Base-by-base conservation (phyloP, 2,888 invertebrate species). In the Alloplasta piceator region DNA sequence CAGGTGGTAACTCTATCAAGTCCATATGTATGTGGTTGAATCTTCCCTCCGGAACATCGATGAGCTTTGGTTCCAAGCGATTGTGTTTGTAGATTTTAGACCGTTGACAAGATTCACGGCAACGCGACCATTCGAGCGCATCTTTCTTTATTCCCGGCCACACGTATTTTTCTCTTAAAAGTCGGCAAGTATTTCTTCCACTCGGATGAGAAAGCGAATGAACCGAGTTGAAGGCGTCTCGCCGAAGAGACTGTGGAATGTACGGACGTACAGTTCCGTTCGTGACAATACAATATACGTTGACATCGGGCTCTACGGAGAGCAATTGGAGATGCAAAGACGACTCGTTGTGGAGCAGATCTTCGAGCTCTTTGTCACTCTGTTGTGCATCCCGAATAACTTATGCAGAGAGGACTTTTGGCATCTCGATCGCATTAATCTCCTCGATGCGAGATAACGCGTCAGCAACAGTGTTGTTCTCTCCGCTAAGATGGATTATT, bases 41-140 rank as follows among this genome's bases (percentile, higher is more conserved):
- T n/a, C n/a, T n/a, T n/a, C n/a, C n/a, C n/a, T n/a, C n/a, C n/a
- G n/a, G n/a, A n/a, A n/a, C n/a, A n/a, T n/a, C n/a, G n/a, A n/a
- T n/a, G n/a, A n/a, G n/a, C n/a, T n/a, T n/a, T n/a, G n/a, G n/a
- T n/a, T n/a, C n/a, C n/a, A n/a, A n/a, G n/a, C n/a, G n/a, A n/a
- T n/a, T n/a, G n/a, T n/a, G n/a, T n/a, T n/a, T n/a, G n/a, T 82
- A 66, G 1, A 90, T 70, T 74, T 91, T 91, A 4, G 85, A 58
- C 12, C 81, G 74, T 77, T 92, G 91, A 73, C 90, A 91, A 0
- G 82, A 56, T 0, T 86, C n/a, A 77, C 90, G 91, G 1, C 82
- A 70, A 10, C 84, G 78, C 0, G 87, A 80, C 88, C 89, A 91
- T 4, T 75, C n/a, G 5, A 70, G 74, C n/a, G 87, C 79, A 56